These are phyloP conservation scores for Lampris incognitus DNA, from an alignment of 2,113 vertebrate genomes.

Conservation along the genomic window DNA sequence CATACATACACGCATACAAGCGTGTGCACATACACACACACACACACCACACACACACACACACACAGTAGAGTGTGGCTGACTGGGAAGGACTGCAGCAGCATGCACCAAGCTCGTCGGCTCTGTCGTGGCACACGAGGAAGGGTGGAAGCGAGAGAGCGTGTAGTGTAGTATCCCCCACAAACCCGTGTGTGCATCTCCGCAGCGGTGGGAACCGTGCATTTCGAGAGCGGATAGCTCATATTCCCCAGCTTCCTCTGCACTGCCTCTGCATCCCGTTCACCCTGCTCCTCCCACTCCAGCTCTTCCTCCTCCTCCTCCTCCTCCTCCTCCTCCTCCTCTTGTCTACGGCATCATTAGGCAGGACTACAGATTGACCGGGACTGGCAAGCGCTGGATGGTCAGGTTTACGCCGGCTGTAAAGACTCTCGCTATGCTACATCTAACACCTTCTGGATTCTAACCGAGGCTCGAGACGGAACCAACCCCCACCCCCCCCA, in stretches of 20 bases:
- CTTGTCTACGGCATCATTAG: constrained; percentile 76
- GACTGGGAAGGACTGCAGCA: constrained; percentile 84
- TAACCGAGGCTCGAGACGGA: constrained; percentile 51
- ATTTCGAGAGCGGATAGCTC: constrained; percentile 72
- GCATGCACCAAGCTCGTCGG: constrained; percentile 84
- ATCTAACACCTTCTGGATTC: constrained; percentile 64
- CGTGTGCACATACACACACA: constrained; percentile 20
- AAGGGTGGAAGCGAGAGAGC: constrained; percentile 44
- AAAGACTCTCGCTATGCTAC: constrained; percentile 72
- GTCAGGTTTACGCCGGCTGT: constrained; percentile 69
- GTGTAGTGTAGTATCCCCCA: constrained; percentile 56
- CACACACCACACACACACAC: constrained; percentile 34
- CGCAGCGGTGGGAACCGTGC: constrained; percentile 61
- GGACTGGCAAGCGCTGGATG: constrained; percentile 70
- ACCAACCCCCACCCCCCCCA: constrained; percentile 1
- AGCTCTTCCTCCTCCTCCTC: constrained; percentile 77
- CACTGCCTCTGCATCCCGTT: constrained; percentile 77
- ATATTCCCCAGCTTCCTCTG: constrained; percentile 77
- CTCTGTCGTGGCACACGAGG: constrained; percentile 73
- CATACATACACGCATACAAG: constrained; percentile 14
- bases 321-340: constrained; percentile 18
- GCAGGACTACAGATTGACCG: constrained; percentile 77
- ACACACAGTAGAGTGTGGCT: constrained; percentile 70
- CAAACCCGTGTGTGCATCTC: constrained; percentile 63
- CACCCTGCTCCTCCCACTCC: constrained; percentile 79